Base-by-base conservation (phyloP, 2,888 invertebrate genomes). In the Terebella lapidaria region DNA sequence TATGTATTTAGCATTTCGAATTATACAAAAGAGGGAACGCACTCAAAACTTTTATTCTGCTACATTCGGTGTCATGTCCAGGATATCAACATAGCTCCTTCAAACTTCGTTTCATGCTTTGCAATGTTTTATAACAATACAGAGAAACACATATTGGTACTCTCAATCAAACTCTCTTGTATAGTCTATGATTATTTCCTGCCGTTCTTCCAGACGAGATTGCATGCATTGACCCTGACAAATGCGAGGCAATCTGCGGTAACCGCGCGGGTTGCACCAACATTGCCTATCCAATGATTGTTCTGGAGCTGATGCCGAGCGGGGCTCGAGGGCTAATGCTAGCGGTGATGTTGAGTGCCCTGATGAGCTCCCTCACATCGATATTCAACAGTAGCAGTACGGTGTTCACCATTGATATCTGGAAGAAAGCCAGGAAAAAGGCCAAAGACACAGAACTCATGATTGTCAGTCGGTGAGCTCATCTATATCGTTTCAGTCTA, bases 181-280 rank as follows among this genome's bases (percentile, higher is more conserved):
- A n/a, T n/a, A n/a, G n/a, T n/a, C n/a, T n/a, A n/a, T n/a, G n/a
- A n/a, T n/a, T n/a, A n/a, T n/a, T n/a, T n/a, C n/a, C n/a, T n/a
- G n/a, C n/a, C n/a, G 10, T n/a, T 35, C 10, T 35, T 35, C 42
- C 69, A 76, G 82, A 84, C 61, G 74, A 75, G 22, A 71, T 75
- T 1, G 75, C 69, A 3, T 75, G 75, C 62, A 64, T 70, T 25
- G 73, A 74, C 49, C 71, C 73, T 3, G 72, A 69, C 18, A 58
- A 68, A 2, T 75, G 75, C 59, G 64, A 61, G 60, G 63, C 63
- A 35, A 63, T 74, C 2, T 75, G 75, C 64, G 71, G 70, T 1
- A 71, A 69, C 59, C 56, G 58, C 4, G 57, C 70, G 0, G 74
- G 74, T 2, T 75, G 75, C 56, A 67, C 66, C 30, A 74, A 74